phyloP scores from a whole-genome alignment of 1,140 invertebrate genomes.

The Hypothenemus hampei region DNA sequence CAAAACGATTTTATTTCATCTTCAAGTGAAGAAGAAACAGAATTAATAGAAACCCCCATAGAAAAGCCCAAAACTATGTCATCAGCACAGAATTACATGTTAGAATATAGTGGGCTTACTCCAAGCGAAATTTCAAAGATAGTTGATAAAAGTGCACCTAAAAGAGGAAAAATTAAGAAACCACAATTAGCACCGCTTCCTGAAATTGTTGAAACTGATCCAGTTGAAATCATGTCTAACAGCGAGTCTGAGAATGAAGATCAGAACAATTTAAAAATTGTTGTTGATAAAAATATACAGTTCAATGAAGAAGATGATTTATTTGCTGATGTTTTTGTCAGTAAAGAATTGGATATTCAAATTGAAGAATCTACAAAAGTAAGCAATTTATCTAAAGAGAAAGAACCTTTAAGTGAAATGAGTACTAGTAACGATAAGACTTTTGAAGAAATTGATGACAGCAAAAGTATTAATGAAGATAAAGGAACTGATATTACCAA shows the following conservation, averaged over 20 bases:
- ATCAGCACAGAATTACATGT: constrained; percentile 59
- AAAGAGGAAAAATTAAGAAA: constrained; percentile 31
- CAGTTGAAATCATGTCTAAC: constrained; percentile 32
- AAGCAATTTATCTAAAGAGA: too few relatives aligned
- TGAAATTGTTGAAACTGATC: constrained; percentile 10
- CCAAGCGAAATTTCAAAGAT: constrained; percentile 63
- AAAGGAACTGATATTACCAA: too few relatives aligned
- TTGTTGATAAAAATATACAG: constrained; percentile 40
- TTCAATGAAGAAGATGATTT: constrained; percentile 23
- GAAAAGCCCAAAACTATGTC: constrained; percentile 39
- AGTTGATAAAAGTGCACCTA: constrained; percentile 35
- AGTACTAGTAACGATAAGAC: too few relatives aligned
- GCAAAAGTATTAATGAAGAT: too few relatives aligned
- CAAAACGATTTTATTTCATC: constrained; percentile 42
- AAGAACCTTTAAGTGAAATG: too few relatives aligned
- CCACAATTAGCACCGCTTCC: constrained; percentile 6
- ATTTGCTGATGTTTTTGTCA: constrained; percentile 27
- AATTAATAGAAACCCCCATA: constrained; percentile 26
- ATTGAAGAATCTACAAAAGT: too few relatives aligned
- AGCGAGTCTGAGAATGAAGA: constrained; percentile 32
- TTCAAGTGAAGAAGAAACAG: constrained; percentile 34
- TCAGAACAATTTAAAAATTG: constrained; percentile 27
- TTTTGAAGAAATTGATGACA: too few relatives aligned
- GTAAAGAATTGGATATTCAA: too few relatives aligned
- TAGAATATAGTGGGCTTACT: constrained; percentile 68